phyloP scores from a whole-genome alignment of 2,113 vertebrate species.

The Daubentonia madagascariensis region DNA sequence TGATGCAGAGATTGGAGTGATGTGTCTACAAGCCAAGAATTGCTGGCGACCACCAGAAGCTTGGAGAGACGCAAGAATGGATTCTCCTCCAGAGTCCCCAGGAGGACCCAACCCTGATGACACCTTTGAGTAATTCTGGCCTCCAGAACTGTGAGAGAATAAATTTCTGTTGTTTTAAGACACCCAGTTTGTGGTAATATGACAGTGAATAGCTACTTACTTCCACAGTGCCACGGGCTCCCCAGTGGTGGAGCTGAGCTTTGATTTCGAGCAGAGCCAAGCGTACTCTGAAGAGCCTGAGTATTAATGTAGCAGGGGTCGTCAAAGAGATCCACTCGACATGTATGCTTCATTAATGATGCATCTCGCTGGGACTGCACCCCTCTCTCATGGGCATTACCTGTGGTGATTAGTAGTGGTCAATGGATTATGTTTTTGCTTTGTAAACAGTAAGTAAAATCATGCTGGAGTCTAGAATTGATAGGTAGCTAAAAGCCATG shows the following conservation, averaged over 20 bases:
- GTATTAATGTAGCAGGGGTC: conserved; percentile 88
- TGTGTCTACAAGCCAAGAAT: background rate
- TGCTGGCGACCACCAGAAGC: background rate
- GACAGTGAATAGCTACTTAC: conserved; percentile 67
- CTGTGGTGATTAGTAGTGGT: conserved; percentile 69
- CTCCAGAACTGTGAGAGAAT: background rate
- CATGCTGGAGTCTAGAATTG: background rate
- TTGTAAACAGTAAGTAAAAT: background rate
- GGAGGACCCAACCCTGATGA: background rate
- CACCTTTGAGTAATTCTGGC: background rate
- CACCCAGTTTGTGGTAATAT: background rate
- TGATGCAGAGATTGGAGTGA: background rate
- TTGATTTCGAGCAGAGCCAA: conserved; percentile 47
- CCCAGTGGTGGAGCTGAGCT: conserved; percentile 48
- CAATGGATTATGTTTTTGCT: background rate
- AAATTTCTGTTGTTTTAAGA: background rate
- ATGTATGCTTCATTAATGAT: conserved; percentile 63
- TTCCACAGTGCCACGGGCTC: conserved; percentile 69
- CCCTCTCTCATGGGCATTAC: conserved; percentile 69
- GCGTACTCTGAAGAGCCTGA: conserved; percentile 72
- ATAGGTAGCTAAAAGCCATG: background rate
- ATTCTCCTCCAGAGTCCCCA: background rate
- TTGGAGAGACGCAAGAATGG: background rate
- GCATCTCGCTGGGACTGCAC: conserved; percentile 69
- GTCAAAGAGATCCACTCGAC: conserved; percentile 82